Base-by-base conservation (phyloP, 2,888 invertebrate species). In the Anthophora plumipes region DNA sequence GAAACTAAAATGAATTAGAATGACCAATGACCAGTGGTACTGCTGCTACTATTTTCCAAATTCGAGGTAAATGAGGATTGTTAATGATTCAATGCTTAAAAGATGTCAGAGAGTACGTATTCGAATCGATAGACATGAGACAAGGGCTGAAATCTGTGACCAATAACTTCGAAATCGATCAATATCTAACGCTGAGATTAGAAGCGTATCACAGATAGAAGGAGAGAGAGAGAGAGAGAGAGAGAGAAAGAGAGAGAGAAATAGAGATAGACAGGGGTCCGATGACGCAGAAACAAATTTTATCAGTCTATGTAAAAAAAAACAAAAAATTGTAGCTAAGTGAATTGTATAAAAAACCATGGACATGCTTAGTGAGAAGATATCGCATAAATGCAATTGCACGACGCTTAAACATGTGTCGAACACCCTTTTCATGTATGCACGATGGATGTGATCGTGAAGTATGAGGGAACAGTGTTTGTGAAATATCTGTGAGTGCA, bases 321-420 rank as follows among this genome's bases (percentile, higher is more conserved):
- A 31, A 60, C 68, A 70, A 81, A 50, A 14, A 43, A 31, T 4
- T 31, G 68, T 66, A 46, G 60, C 60, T 71, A 77, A 17, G 72
- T 63, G 55, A 80, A 41, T 67, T 81, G 84, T 88, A 76, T 83
- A 82, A 87, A 31, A 81, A 78, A 84, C 78, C 80, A 87, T 84
- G 78, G 70, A 69, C 90, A 90, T 90, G 89, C 90, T 86, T 17
- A 86, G 85, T 89, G 88, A 85, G 84, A 37, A 63, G 41, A 60
- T 31, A 31, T 81, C 73, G 76, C 76, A 90, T 82, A 79, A 74
- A 89, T 89, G 83, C 86, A 88, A 71, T 77, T 85, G 2, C 84
- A 86, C 82, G 86, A 89, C 82, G 79, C 57, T 83, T 80, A 85
- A 89, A 84, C 83, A 83, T 72, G 76, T 83, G 76, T 83, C 67